Evolutionary conservation across 2,113 vertebrate genomes (phyloP), one percentile per base, ranked within the genome.

Genomic region (Aphelocoma coerulescens): DNA sequence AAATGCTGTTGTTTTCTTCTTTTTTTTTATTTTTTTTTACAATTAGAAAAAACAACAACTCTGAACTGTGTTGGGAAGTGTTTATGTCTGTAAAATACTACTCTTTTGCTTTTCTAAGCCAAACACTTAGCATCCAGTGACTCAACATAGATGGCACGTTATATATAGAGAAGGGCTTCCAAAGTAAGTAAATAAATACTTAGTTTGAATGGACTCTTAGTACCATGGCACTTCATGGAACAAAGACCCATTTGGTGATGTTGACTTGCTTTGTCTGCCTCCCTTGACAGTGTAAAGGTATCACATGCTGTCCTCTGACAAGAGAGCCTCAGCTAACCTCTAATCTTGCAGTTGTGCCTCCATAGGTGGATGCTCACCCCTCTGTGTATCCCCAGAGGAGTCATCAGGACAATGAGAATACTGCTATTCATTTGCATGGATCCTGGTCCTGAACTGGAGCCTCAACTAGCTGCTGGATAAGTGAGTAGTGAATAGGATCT

Each of bases 291-390:
- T 49, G 11, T 20, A 11, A 46, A 49, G 4, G 6, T 37, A 16
- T 20, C 18, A 16, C 13, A 61, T 11, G 30, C 16, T 43, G 11
- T 52, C 15, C 19, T 66, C 16, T 62, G 32, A 33, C 10, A 13
- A 28, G 6, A 54, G 16, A 37, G 15, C 30, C 18, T 15, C 15
- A 37, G 23, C 5, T 74, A 51, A 46, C 10, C 14, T 35, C 57
- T 81, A 5, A 10, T 63, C 24, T 48, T 75, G 33, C 17, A 17
- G 28, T 2, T 54, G 9, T 49, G 18, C 9, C n/a, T 61, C 10
- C 11, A 20, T 1, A 63, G 32, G 8, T n/a, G 22, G 6, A 3
- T 33, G 5, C 15, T 27, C 2, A 6, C 11, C n/a, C 7, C 6
- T 63, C 28, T 1, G 0, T 35, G 19, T 39, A 6, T 28, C 6